Conservation (phyloP, 2,113 vertebrate species). For the Indri indri region DNA sequence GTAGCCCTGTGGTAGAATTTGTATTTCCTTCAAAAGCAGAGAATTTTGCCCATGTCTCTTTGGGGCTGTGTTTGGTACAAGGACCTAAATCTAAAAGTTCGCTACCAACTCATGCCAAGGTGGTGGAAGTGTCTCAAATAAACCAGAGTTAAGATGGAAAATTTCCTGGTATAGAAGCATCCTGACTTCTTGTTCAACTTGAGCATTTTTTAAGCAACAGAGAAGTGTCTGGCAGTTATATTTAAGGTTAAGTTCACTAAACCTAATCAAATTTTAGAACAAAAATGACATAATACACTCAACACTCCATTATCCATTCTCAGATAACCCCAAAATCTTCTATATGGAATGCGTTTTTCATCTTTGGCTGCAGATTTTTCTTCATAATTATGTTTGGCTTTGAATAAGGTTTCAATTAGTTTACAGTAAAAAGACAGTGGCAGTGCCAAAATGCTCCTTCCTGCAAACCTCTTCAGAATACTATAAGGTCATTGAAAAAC, state of each 20-base stretch:
- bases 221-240: neutral
- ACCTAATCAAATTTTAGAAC: constrained; percentile 18
- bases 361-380: constrained; percentile 20
- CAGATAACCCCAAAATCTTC: constrained; percentile 51
- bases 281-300: constrained; percentile 48
- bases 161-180: neutral
- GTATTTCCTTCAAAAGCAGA: neutral
- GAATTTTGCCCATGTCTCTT: neutral
- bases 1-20: neutral
- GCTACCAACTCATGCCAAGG: neutral
- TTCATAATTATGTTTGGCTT: constrained; percentile 49
- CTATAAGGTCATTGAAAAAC: neutral
- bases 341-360: constrained; percentile 20
- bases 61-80: neutral
- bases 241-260: constrained; percentile 42
- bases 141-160: neutral
- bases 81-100: neutral
- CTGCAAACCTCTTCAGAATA: neutral
- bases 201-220: constrained; percentile 29
- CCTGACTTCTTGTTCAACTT: neutral
- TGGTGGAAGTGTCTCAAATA: neutral
- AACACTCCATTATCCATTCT: constrained; percentile 39
- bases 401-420: constrained; percentile 15
- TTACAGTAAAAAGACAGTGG: neutral
- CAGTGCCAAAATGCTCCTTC: neutral